Evolutionary conservation across 2,888 invertebrate species (phyloP), one percentile per base, ranked within the genome.

Genomic region (Agrotis puta): DNA sequence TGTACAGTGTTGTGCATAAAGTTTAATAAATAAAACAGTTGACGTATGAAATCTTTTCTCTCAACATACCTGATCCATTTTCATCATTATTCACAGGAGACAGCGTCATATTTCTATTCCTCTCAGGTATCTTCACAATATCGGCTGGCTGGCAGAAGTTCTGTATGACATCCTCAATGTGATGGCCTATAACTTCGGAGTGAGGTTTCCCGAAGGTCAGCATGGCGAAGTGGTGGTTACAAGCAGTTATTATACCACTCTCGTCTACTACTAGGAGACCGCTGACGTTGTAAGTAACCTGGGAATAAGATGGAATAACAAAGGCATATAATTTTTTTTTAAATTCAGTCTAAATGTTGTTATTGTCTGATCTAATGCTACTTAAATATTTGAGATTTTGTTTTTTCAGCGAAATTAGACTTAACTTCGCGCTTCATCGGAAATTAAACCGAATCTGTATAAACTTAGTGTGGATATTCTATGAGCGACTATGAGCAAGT

Each of bases 171-270:
- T 96, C 94, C 45, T 96, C 95, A 24, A 97, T 96, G 65, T 95
- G 95, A 73, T 95, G 95, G 14, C 97, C 97, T 43, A 97, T 90
- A 14, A 97, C 96, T 71, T 97, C 97, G 0, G 94, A 91, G 86
- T 97, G 96, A 0, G 96, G 90, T 85, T 97, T 97, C 47, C 97
- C 97, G 89, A 97, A 97, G 67, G 97, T 96, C 77, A 97, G 91
- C 92, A 96, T 96, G 0, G 97, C 96, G 87, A 97, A 97, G 91
- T 97, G 97, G 82, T 97, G 97, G 90, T 97, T 97, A 84, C 97
- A 97, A 0, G 97, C 97, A 5, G 97, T 97, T 79, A 97, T 97
- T 2, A 95, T 92, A n/a, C 97, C 97, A 73, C 95, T 92, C 16
- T 97, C 97, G 79, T 97, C 96, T 0, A 97, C 95, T 4, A 97